Conservation (phyloP, 2,113 vertebrate species). For the Hemiprocne comata region DNA sequence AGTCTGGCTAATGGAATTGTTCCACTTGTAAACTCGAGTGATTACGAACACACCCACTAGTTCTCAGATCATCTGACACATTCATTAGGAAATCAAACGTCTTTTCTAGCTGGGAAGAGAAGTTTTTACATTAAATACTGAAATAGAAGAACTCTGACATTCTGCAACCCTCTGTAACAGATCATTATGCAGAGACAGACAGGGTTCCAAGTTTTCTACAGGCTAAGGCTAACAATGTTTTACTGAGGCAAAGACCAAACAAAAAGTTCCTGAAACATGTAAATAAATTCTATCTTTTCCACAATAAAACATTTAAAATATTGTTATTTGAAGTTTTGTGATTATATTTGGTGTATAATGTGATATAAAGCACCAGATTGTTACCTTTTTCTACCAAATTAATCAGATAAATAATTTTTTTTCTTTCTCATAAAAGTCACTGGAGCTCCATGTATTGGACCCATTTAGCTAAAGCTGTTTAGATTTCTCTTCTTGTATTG, state of each 20-base stretch:
- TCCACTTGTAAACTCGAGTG: constrained; percentile 21
- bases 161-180: background rate
- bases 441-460: background rate
- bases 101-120: background rate
- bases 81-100: constrained; percentile 20
- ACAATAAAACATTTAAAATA: background rate
- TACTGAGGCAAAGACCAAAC: constrained; percentile 24
- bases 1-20: constrained; percentile 10
- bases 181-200: background rate
- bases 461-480: background rate
- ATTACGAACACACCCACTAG: constrained; percentile 6
- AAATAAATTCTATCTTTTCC: constrained; percentile 9
- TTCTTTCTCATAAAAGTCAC: background rate
- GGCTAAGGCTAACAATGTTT: background rate
- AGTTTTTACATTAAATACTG: background rate
- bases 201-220: background rate
- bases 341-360: background rate
- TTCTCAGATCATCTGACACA: constrained; percentile 27
- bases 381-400: background rate
- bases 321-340: background rate
- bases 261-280: background rate
- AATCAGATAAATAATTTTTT: background rate
- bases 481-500: background rate
- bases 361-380: background rate
- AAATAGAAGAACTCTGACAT: constrained; percentile 36